Percentiles rank a stretch among this genome's conserved stretches.
Evolutionary conservation across 1,140 invertebrate species (phyloP).

Genomic region (Drosophila miranda): DNA sequence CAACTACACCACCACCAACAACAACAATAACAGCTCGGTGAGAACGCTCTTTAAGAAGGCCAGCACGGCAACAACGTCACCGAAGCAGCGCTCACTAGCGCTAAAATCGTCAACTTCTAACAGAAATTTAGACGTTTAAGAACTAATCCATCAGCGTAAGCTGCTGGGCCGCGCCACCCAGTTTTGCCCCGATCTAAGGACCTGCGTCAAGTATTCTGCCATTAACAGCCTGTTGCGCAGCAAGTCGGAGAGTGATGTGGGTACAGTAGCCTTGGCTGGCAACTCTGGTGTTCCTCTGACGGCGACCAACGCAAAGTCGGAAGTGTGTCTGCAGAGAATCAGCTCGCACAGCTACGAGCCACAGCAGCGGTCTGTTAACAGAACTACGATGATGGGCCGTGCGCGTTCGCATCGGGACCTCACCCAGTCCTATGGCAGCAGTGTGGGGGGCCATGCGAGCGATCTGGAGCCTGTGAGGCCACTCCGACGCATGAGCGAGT

Average conservation of each 20-base stretch:
- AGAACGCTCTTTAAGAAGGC: conserved; percentile 57
- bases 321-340: conserved; percentile 76
- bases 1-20: conserved; percentile 11
- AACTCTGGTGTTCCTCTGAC: conserved; percentile 29
- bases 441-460: neutral
- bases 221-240: conserved; percentile 64
- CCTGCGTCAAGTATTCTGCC: conserved; percentile 8
- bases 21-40: conserved; percentile 23
- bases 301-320: conserved; percentile 71
- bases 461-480: conserved; percentile 17
- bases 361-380: neutral
- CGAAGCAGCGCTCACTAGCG: conserved; percentile 30
- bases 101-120: conserved; percentile 14
- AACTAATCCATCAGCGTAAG: conserved; percentile 34
- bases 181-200: conserved; percentile 66
- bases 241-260: conserved; percentile 74
- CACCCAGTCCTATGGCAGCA: conserved; percentile 37
- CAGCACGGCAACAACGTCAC: conserved; percentile 48
- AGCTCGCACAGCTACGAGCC: conserved; percentile 72
- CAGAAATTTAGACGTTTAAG: conserved; percentile 10
- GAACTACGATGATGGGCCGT: conserved; percentile 46
- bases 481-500: conserved; percentile 71
- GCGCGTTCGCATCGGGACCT: conserved; percentile 74
- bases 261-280: conserved; percentile 15
- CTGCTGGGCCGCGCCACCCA: conserved; percentile 54